Percentiles rank a stretch among this genome's conserved stretches.
Evolutionary conservation across 2,113 vertebrate genomes (phyloP).

Genomic region (Nansenia antarctica): DNA sequence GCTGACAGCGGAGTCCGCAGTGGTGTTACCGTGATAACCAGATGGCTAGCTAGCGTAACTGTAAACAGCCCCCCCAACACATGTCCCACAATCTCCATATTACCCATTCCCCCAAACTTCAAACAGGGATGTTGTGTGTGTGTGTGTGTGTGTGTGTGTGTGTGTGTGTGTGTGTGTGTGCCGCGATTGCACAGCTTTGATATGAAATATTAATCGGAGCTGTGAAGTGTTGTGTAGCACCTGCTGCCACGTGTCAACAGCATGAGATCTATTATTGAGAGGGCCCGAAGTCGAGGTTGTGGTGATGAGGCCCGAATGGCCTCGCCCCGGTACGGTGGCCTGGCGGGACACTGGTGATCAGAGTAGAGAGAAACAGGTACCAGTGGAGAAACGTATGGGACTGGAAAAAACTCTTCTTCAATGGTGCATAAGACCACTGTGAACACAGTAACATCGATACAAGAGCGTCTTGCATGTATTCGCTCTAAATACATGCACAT

Average conservation of each 20-base stretch:
- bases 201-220: constrained; percentile 78
- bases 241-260: constrained; percentile 72
- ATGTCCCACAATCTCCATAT: constrained; percentile 65
- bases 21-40: constrained; percentile 57
- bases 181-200: constrained; percentile 68
- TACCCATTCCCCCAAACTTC: constrained; percentile 63
- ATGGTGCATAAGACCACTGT: constrained; percentile 17
- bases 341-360: constrained; percentile 21
- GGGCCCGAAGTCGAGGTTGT: constrained; percentile 59
- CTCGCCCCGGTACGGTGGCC: constrained; percentile 50
- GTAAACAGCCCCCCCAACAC: constrained; percentile 67
- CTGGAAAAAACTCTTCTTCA: constrained; percentile 13
- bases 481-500: too few relatives aligned
- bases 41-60: constrained; percentile 63
- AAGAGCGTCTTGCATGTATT: too few relatives aligned
- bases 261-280: constrained; percentile 75
- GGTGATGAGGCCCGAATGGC: constrained; percentile 43
- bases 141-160: too few relatives aligned
- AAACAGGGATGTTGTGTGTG: constrained; percentile 31
- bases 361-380: background rate
- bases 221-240: constrained; percentile 75
- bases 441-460: too few relatives aligned
- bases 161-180: too few relatives aligned
- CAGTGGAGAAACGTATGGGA: constrained; percentile 1
- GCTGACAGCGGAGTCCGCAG: too few relatives aligned